phyloP scores from a whole-genome alignment of 2,888 invertebrate genomes.

The Tethea ocularis region DNA sequence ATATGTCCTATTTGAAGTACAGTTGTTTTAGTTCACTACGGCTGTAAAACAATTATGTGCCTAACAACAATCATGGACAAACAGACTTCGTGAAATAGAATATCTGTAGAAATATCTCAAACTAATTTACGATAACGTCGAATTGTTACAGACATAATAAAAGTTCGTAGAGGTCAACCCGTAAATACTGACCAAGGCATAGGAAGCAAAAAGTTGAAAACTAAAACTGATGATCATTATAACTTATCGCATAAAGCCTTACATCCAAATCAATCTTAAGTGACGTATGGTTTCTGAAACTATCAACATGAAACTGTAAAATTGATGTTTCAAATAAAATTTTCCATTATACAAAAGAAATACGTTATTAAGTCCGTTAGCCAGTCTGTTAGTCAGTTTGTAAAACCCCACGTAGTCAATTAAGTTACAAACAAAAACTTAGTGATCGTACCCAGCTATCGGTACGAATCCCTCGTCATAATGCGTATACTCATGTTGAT shows the following conservation, averaged over 20 bases:
- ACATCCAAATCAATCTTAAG: background rate
- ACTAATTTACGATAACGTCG: background rate
- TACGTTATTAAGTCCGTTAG: background rate
- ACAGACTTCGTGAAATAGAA: too few relatives aligned
- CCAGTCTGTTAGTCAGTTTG: background rate
- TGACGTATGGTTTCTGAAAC: background rate
- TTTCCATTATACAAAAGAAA: too few relatives aligned
- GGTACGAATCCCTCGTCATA: constrained; percentile 69
- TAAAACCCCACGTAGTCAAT: background rate
- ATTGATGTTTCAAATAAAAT: too few relatives aligned
- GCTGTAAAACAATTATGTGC: too few relatives aligned
- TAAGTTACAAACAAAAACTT: constrained; percentile 32
- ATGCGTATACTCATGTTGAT: constrained; percentile 55
- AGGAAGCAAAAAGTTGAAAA: background rate
- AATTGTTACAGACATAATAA: background rate
- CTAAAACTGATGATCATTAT: background rate
- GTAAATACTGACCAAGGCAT: background rate
- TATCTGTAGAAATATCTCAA: background rate
- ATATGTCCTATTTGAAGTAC: background rate
- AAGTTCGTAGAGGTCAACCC: background rate
- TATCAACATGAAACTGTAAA: too few relatives aligned
- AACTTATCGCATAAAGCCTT: too few relatives aligned
- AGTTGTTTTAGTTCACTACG: background rate
- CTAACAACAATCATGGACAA: too few relatives aligned
- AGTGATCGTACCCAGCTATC: constrained; percentile 54